Base-by-base conservation (phyloP, 2,888 invertebrate genomes). In the Parthenolecanium corni region DNA sequence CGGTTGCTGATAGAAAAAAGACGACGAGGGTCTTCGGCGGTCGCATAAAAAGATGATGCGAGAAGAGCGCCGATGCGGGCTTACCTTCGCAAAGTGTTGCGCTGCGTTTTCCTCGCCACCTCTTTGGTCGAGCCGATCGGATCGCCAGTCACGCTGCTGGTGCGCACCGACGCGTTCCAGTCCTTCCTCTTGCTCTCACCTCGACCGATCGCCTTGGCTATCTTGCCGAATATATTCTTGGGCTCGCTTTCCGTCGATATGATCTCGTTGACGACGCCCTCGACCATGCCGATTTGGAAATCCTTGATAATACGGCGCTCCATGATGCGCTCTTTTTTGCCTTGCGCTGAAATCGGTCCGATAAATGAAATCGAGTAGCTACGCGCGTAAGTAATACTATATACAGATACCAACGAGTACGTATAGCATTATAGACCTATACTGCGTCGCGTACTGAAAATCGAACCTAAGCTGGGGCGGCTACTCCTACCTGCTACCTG, bases 261-360 rank as follows among this genome's bases (percentile, higher is more conserved):
- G 52, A 84, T 85, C 67, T 87, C 86, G 67, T 81, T 84, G 24
- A 86, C 82, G 38, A 89, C 80, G 3, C 85, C 87, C 71, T 90
- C 89, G 0, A 90, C 89, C 62, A 88, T 84, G 12, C 90, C 90
- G 67, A 91, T 90, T 71, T 89, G 89, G 81, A 91, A 91, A 75
- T 91, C 90, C 72, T 89, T 90, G 58, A 89, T 78, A 16, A 91
- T 82, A 38, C 89, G 80, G 18, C 91, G 79, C 71, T 91, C 90
- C 85, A 90, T 86, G 3, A 87, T 84, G 72, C 88, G 84, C 2
- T 89, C 89, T 71, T 87, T 87, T 72, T 86, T 87, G 1, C 89
- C 89, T 42, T 65, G 65, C 5, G 66, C 66, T 66, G 42, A 2
- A 42, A 58, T 24, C 54, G 40, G 23, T 54, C 9, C 38, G 38